These are phyloP conservation scores for Drosophila pectinifera DNA, from an alignment of 1,140 invertebrate genomes.

Conservation along the genomic window DNA sequence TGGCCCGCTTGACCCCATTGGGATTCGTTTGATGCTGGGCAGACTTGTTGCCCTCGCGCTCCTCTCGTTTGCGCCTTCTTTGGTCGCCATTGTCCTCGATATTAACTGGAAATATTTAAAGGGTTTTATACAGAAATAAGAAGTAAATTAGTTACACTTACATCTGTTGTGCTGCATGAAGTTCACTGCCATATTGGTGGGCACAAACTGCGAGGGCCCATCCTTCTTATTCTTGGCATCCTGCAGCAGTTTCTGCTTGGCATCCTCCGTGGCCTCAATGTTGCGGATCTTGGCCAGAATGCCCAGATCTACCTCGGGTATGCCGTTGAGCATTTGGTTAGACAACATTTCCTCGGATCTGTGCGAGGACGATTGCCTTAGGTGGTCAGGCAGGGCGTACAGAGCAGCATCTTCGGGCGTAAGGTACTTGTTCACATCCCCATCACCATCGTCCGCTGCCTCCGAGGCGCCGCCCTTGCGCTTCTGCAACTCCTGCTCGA, in stretches of 20 bases:
- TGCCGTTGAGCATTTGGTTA: constrained; percentile 99
- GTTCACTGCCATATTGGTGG: constrained; percentile 98
- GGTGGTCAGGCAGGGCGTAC: constrained; percentile 93
- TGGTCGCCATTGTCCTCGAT: constrained; percentile 89
- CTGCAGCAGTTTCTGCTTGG: constrained; percentile 95
- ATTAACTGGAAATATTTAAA: constrained; percentile 89
- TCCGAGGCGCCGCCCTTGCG: constrained; percentile 89
- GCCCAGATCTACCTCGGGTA: constrained; percentile 99
- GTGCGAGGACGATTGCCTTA: constrained; percentile 92
- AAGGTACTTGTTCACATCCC: constrained; percentile 88
- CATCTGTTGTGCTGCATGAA: constrained; percentile 98
- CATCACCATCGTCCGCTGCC: constrained; percentile 57
- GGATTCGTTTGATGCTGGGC: constrained; percentile 75
- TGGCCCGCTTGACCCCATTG: constrained; percentile 90
- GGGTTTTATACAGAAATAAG: constrained; percentile 25
- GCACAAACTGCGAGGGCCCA: constrained; percentile 98
- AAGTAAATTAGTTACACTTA: constrained; percentile 83
- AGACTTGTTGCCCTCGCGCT: constrained; percentile 85
- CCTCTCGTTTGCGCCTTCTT: constrained; percentile 86
- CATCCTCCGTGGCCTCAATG: constrained; percentile 99
- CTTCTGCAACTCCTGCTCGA: constrained; percentile 96
- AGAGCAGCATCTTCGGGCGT: constrained; percentile 95
- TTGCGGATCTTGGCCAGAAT: constrained; percentile 99
- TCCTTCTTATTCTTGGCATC: constrained; percentile 96
- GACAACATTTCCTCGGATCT: constrained; percentile 99